A percentile compares a stretch with the other conserved stretches of the same genome.
phyloP scores from a whole-genome alignment of 2,888 invertebrate species.

The Drosophila ochracea region DNA sequence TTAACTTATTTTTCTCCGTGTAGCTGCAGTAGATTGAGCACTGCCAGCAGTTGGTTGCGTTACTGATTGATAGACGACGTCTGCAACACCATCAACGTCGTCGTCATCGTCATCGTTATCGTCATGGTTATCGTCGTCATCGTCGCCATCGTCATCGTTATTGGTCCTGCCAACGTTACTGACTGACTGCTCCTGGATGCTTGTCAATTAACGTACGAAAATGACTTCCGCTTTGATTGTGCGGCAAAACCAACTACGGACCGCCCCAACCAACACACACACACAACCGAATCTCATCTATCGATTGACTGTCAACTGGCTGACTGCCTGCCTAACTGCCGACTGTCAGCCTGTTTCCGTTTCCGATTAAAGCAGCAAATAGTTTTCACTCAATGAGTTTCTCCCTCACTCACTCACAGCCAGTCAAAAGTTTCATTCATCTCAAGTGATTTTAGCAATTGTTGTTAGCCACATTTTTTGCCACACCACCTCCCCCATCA shows the following conservation, averaged over 20 bases:
- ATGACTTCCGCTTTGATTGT: constrained; percentile 82
- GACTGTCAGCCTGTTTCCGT: constrained; percentile 81
- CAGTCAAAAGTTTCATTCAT: constrained; percentile 66
- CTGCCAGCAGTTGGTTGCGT: constrained; percentile 44
- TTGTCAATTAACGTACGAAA: constrained; percentile 83
- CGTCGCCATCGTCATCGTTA: constrained; percentile 46
- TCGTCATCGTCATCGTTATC: constrained; percentile 38
- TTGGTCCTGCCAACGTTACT: constrained; percentile 45
- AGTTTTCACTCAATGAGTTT: constrained; percentile 64
- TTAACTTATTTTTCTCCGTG: background rate
- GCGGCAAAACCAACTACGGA: constrained; percentile 69
- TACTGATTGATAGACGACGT: constrained; percentile 77
- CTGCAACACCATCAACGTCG: constrained; percentile 73
- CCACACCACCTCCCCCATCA: background rate
- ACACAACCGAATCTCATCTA: constrained; percentile 56
- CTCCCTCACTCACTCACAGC: background rate
- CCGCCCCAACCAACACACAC: constrained; percentile 6
- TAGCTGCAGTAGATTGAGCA: constrained; percentile 4
- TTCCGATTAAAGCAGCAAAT: constrained; percentile 82
- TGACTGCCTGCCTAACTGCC: constrained; percentile 78
- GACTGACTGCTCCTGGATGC: constrained; percentile 50
- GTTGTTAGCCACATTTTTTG: constrained; percentile 67
- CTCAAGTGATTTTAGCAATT: constrained; percentile 72
- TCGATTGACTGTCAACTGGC: constrained; percentile 77
- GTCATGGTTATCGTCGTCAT: constrained; percentile 20